Conservation (phyloP, 2,888 invertebrate genomes). For the Himalopsyche kuldschensis region DNA sequence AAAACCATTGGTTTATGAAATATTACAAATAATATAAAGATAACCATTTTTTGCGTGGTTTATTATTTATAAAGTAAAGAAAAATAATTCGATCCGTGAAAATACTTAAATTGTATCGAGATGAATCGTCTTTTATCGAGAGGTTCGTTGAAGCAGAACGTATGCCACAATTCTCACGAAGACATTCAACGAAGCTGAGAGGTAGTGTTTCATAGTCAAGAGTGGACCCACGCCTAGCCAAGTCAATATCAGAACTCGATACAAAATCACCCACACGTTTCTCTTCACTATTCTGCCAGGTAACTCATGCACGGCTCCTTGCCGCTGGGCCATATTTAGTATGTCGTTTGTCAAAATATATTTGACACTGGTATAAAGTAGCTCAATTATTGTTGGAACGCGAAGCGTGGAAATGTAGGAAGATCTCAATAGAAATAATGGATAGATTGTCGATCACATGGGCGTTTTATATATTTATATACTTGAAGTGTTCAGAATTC, state of each 20-base stretch:
- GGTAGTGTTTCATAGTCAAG: neutral
- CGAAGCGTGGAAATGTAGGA: neutral
- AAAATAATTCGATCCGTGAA: too few relatives aligned
- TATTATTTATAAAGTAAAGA: too few relatives aligned
- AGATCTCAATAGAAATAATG: neutral
- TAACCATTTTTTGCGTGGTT: too few relatives aligned
- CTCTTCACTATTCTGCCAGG: neutral
- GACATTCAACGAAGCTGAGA: too few relatives aligned
- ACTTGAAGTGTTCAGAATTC: neutral
- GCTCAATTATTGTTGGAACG: neutral
- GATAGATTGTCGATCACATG: neutral
- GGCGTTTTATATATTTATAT: neutral
- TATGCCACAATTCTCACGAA: too few relatives aligned
- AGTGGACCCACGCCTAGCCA: neutral
- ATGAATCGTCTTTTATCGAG: neutral
- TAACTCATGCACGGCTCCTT: neutral
- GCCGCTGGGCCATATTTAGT: neutral
- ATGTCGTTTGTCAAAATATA: neutral
- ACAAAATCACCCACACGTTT: neutral
- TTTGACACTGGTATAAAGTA: neutral
- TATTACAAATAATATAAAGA: too few relatives aligned
- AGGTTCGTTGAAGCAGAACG: too few relatives aligned
- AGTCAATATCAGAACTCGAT: neutral
- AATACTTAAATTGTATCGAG: too few relatives aligned
- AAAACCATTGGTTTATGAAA: too few relatives aligned